Evolutionary conservation across 2,888 invertebrate species (phyloP).

Genomic region (Smittia sp.): DNA sequence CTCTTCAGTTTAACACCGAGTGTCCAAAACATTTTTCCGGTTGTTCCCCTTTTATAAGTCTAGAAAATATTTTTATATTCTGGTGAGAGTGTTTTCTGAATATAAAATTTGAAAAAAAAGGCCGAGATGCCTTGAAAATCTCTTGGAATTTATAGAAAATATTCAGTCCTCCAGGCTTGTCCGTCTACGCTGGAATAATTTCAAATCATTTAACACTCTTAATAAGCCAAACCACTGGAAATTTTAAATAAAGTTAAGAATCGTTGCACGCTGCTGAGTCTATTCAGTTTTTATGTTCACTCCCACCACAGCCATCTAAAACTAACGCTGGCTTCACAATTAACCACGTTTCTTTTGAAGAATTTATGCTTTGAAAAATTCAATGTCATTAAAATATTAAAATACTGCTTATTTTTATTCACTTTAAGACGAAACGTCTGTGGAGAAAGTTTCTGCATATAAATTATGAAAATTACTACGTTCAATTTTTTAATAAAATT

Average conservation of each 20-base stretch:
- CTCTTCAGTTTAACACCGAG: neutral
- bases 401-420: constrained; percentile 22
- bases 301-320: no score
- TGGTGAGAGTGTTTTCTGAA: neutral
- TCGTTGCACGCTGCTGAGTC: no score
- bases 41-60: neutral
- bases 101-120: neutral
- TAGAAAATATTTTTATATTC: neutral
- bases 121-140: neutral
- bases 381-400: constrained; percentile 20
- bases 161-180: no score
- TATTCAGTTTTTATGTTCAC: no score
- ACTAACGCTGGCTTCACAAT: no score
- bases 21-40: neutral
- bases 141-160: no score
- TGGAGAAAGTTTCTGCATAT: constrained; percentile 25
- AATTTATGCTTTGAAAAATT: neutral
- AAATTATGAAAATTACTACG: constrained; percentile 39
- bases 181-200: no score
- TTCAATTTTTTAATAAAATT: constrained; percentile 41
- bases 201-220: no score
- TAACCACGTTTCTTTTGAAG: no score
- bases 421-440: constrained; percentile 12
- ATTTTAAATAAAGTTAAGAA: no score
- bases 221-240: no score